Conservation (phyloP, 2,113 vertebrate species). For the Bubo scandiacus region DNA sequence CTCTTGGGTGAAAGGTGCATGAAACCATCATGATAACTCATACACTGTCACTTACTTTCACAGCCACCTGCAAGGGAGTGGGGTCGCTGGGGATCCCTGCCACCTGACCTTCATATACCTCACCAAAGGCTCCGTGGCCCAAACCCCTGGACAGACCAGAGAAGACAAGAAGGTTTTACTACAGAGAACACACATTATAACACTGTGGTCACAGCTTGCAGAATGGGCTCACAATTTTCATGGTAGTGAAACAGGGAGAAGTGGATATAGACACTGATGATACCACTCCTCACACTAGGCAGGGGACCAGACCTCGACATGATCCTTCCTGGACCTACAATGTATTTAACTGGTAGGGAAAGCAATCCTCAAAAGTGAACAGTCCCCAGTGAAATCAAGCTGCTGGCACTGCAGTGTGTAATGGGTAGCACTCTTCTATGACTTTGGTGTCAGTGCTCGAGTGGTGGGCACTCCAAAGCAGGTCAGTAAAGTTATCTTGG, state of each 20-base stretch:
- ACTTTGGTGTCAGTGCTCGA: neutral
- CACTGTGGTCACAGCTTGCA: conserved; percentile 31
- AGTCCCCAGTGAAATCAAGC: neutral
- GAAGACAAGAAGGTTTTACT: conserved; percentile 61
- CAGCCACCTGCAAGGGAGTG: conserved; percentile 94
- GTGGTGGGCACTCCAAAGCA: neutral
- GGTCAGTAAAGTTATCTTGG: neutral
- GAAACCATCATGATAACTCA: conserved; percentile 25
- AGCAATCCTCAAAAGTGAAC: neutral
- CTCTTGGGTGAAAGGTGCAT: conserved; percentile 8
- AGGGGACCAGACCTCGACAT: neutral
- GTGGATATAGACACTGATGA: neutral
- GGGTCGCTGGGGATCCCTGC: conserved; percentile 89
- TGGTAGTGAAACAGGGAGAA: neutral
- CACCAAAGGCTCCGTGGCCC: conserved; percentile 96
- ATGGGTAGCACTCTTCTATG: neutral
- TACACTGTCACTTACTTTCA: conserved; percentile 86
- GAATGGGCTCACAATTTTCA: neutral
- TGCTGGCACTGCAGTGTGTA: neutral
- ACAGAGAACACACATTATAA: conserved; percentile 26
- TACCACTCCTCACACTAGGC: neutral
- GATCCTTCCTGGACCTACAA: neutral
- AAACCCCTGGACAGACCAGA: conserved; percentile 84
- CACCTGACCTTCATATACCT: conserved; percentile 97
- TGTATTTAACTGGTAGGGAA: neutral